Percentiles rank a stretch among this genome's conserved stretches.
Evolutionary conservation across 2,888 invertebrate genomes (phyloP).

Genomic region (Chesias legatella): DNA sequence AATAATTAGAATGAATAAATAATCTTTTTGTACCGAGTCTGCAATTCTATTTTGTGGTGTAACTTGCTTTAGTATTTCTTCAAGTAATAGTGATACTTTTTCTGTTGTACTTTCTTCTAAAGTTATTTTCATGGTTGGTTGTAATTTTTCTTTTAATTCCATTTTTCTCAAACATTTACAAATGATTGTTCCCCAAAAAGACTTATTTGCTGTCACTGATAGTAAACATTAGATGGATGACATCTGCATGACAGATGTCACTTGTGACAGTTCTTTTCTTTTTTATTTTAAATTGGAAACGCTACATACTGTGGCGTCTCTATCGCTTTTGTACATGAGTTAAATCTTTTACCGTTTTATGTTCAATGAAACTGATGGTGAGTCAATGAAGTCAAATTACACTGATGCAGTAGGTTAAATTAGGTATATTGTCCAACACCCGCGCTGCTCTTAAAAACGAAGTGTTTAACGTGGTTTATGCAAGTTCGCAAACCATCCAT

Average conservation of each 20-base stretch:
- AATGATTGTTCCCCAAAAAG: conserved; percentile 3
- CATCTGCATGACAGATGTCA: conserved; percentile 2
- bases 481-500: too few species aligned
- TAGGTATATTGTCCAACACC: too few species aligned
- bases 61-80: conserved; percentile 46
- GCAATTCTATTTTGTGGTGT: conserved; percentile 36
- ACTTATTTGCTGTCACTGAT: neutral
- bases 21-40: conserved; percentile 58
- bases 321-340: conserved; percentile 3
- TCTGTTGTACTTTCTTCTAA: conserved; percentile 63
- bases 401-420: too few species aligned
- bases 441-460: too few species aligned
- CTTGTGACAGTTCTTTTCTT: too few species aligned
- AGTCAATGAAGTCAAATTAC: too few species aligned
- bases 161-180: conserved; percentile 5
- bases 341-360: conserved; percentile 2
- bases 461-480: too few species aligned
- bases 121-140: conserved; percentile 39
- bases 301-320: conserved; percentile 2
- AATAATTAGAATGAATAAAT: conserved; percentile 56
- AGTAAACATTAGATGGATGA: conserved; percentile 3
- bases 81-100: conserved; percentile 45
- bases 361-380: conserved; percentile 4
- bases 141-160: conserved; percentile 5
- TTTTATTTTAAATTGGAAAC: neutral